Percentiles rank a stretch among this genome's conserved stretches.
Conservation (phyloP, 1,140 invertebrate species). For the Ooceraea biroi region DNA sequence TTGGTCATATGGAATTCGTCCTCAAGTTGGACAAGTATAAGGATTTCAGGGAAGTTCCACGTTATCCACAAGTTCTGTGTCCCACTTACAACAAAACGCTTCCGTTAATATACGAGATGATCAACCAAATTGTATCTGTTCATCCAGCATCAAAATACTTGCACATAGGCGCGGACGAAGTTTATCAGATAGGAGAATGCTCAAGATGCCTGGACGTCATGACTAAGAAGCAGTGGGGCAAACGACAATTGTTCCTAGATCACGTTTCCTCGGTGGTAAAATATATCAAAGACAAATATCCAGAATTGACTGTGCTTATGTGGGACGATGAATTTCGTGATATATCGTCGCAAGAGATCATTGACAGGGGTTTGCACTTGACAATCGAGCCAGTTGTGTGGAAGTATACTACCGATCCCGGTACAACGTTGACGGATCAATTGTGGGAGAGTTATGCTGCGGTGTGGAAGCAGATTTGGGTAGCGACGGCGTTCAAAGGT, state of each 20-base stretch:
- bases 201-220: slow-evolving; percentile 88
- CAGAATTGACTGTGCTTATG: slow-evolving; percentile 91
- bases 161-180: slow-evolving; percentile 94
- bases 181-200: slow-evolving; percentile 94
- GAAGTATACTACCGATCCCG: slow-evolving; percentile 90
- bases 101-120: slow-evolving; percentile 91
- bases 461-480: slow-evolving; percentile 95
- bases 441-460: slow-evolving; percentile 93
- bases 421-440: slow-evolving; percentile 85
- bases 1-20: slow-evolving; percentile 97
- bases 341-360: slow-evolving; percentile 88
- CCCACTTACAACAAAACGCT: slow-evolving; percentile 92
- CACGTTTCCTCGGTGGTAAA: slow-evolving; percentile 89
- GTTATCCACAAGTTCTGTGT: slow-evolving; percentile 93
- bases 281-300: slow-evolving; percentile 88
- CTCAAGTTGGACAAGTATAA: slow-evolving; percentile 92
- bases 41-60: slow-evolving; percentile 91
- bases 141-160: slow-evolving; percentile 89
- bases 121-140: slow-evolving; percentile 92
- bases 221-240: slow-evolving; percentile 83
- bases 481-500: slow-evolving; percentile 96
- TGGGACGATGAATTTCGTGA: slow-evolving; percentile 98
- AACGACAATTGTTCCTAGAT: slow-evolving; percentile 89
- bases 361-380: slow-evolving; percentile 88
- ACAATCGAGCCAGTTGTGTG: slow-evolving; percentile 94